A percentile compares a stretch with the other conserved stretches of the same genome.
These are phyloP conservation scores for Stichopus horrens DNA, from an alignment of 53 echinoderm and acorn worm species.

Conservation along the genomic window DNA sequence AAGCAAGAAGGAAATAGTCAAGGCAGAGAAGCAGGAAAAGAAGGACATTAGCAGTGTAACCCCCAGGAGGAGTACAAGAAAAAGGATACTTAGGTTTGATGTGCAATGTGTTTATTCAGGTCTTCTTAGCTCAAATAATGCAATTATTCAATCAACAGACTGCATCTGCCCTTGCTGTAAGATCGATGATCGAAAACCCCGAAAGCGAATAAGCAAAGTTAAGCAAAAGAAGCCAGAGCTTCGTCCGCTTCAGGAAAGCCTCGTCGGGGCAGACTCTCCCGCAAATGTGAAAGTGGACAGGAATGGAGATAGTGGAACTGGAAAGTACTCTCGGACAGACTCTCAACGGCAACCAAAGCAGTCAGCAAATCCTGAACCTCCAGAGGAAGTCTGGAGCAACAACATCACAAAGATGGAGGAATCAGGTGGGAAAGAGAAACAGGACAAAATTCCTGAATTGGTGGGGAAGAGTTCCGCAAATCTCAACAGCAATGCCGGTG, in stretches of 20 bases:
- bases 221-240: background rate
- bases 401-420: background rate
- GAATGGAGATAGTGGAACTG: background rate
- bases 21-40: slow-evolving; percentile 22
- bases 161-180: slow-evolving; percentile 36
- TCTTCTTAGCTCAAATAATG: slow-evolving; percentile 31
- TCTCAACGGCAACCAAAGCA: background rate
- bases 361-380: background rate
- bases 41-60: background rate
- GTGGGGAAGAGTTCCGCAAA: background rate
- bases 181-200: slow-evolving; percentile 24
- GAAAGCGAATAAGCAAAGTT: slow-evolving; percentile 14
- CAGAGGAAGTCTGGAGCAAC: background rate
- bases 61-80: slow-evolving; percentile 48
- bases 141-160: slow-evolving; percentile 43
- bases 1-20: background rate
- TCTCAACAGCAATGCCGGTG: background rate
- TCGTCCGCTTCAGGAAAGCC: background rate
- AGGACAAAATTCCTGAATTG: background rate
- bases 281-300: background rate
- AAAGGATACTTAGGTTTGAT: slow-evolving; percentile 36
- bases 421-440: background rate
- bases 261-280: background rate
- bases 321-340: background rate
- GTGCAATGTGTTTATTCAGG: slow-evolving; percentile 43